Percentiles rank a stretch among this genome's conserved stretches.
Evolutionary conservation across 2,113 vertebrate genomes (phyloP).

Genomic region (Peucedramus taeniatus): DNA sequence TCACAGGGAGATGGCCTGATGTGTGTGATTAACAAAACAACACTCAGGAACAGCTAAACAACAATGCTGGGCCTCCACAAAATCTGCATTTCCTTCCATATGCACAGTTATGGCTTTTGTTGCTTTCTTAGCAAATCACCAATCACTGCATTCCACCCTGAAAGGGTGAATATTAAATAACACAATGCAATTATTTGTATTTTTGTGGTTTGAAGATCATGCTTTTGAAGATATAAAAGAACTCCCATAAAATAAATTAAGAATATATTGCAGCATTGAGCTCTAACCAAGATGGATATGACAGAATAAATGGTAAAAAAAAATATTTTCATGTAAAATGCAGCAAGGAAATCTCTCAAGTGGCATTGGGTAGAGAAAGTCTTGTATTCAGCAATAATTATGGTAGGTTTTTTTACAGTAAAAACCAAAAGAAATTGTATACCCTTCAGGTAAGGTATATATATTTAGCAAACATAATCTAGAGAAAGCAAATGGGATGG

Average conservation of each 20-base stretch:
- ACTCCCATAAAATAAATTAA: not conserved
- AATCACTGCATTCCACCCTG: not conserved
- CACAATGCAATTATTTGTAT: not conserved
- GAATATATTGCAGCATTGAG: not conserved
- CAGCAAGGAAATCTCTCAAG: not conserved
- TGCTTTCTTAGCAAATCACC: not conserved
- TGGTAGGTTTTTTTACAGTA: not conserved
- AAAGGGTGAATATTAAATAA: not conserved
- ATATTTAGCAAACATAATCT: not conserved
- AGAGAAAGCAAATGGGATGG: not conserved
- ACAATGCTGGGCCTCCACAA: not conserved
- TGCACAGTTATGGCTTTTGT: not conserved
- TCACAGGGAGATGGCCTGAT: conserved; percentile 38
- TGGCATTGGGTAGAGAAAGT: not conserved
- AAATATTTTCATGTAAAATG: not conserved
- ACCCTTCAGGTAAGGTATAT: not conserved
- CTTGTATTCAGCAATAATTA: not conserved
- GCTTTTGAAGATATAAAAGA: not conserved
- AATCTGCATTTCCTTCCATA: not conserved
- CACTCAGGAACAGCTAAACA: not conserved
- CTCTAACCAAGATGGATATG: not conserved
- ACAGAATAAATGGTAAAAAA: not conserved
- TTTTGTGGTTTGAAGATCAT: not conserved
- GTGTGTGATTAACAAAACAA: conserved; percentile 51
- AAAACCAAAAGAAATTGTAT: not conserved